These are phyloP conservation scores for Protonibea diacanthus DNA, from an alignment of 2,797 vertebrate genomes.

Conservation along the genomic window DNA sequence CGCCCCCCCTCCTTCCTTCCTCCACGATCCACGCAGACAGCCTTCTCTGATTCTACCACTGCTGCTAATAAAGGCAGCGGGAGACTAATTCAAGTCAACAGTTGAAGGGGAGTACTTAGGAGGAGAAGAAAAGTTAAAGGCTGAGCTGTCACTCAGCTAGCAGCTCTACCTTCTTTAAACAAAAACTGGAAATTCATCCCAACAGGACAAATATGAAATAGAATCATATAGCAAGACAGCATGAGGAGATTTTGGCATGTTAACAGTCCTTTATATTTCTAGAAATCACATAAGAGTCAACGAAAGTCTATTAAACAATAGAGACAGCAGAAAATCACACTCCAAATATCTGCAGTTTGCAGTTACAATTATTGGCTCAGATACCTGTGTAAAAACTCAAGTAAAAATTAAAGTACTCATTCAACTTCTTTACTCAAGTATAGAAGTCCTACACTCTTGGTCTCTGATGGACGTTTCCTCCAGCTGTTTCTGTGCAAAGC, in stretches of 20 bases:
- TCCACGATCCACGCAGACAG: conserved; percentile 69
- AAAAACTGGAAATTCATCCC: conserved; percentile 56
- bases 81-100: conserved; percentile 82
- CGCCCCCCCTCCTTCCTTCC: conserved; percentile 49
- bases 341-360: no score
- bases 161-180: conserved; percentile 58
- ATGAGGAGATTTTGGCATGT: not conserved
- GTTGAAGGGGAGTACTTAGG: conserved; percentile 67
- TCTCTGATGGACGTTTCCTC: no score
- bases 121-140: conserved; percentile 49
- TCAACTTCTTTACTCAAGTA: no score
- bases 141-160: conserved; percentile 63
- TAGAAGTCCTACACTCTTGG: no score
- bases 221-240: not conserved
- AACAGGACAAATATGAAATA: conserved; percentile 49
- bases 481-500: no score
- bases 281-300: not conserved
- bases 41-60: conserved; percentile 82
- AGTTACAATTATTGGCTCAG: no score
- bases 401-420: no score
- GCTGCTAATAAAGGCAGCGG: conserved; percentile 80
- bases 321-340: not conserved
- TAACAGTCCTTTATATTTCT: not conserved
- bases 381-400: no score
- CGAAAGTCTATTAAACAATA: not conserved